Conservation (phyloP, 2,888 invertebrate genomes). For the Quadroppia sp. region DNA sequence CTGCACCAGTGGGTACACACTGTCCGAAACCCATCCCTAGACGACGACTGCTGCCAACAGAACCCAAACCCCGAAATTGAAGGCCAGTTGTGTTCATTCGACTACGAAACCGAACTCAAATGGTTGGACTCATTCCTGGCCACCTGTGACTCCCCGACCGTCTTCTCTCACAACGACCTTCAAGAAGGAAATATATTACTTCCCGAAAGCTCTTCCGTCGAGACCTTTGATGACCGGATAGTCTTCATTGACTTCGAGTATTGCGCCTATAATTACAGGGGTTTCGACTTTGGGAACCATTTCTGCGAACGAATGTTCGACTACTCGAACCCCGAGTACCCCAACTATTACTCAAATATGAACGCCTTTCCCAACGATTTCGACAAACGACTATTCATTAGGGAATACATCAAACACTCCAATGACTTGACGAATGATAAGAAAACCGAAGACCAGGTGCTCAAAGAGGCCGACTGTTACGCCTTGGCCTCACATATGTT, state of each 20-base stretch:
- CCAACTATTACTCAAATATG: constrained; percentile 67
- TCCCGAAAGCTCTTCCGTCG: constrained; percentile 30
- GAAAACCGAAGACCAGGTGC: constrained; percentile 54
- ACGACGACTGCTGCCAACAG: neutral
- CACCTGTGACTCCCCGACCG: constrained; percentile 65
- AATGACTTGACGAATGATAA: constrained; percentile 4
- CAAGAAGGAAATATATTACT: constrained; percentile 73
- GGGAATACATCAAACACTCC: constrained; percentile 41
- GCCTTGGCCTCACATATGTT: constrained; percentile 83
- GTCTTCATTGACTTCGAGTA: constrained; percentile 90
- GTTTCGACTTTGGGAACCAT: constrained; percentile 90
- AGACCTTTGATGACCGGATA: constrained; percentile 54
- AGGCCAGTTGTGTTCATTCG: constrained; percentile 50
- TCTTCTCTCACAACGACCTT: constrained; percentile 91
- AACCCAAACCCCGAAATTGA: constrained; percentile 44
- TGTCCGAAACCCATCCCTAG: constrained; percentile 45
- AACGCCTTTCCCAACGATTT: constrained; percentile 69
- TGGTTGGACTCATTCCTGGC: constrained; percentile 63
- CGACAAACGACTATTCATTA: constrained; percentile 59
- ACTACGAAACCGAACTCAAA: constrained; percentile 64
- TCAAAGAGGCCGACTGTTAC: constrained; percentile 75
- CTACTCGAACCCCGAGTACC: constrained; percentile 71
- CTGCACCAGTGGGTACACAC: constrained; percentile 57
- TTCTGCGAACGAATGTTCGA: constrained; percentile 86
- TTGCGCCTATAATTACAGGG: constrained; percentile 85